phyloP scores from a whole-genome alignment of 2,113 vertebrate species.

The Orthonyx spaldingii region DNA sequence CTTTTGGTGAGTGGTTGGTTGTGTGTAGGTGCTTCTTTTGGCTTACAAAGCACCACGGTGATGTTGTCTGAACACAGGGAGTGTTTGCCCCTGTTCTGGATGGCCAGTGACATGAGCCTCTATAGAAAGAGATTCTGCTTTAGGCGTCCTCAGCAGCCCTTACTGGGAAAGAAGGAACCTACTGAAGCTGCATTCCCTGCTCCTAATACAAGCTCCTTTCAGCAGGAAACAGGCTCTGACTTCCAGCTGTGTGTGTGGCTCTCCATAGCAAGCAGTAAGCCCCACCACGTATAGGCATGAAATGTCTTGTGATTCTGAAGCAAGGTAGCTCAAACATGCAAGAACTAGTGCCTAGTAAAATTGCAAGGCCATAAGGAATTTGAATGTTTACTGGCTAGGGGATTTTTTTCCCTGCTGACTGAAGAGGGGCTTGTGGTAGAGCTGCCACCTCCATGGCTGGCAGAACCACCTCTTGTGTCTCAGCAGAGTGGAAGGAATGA shows the following conservation, averaged over 20 bases:
- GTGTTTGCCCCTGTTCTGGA: background rate
- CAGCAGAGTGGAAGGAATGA: background rate
- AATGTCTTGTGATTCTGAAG: background rate
- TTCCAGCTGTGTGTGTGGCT: fast-evolving
- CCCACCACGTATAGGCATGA: background rate
- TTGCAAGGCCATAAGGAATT: background rate
- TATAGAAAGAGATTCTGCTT: background rate
- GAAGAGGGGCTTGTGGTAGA: background rate
- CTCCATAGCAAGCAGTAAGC: background rate
- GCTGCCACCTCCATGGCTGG: background rate
- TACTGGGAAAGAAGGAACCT: background rate
- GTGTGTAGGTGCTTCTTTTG: background rate
- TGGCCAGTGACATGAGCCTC: background rate
- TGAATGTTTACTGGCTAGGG: fast-evolving
- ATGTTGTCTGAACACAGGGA: fast-evolving
- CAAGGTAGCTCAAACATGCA: background rate
- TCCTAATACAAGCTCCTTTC: background rate
- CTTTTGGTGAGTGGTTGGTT: background rate
- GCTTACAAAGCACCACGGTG: background rate
- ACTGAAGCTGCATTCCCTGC: background rate
- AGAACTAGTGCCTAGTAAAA: background rate
- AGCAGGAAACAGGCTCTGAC: background rate
- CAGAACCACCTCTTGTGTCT: background rate
- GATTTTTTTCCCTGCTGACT: background rate
- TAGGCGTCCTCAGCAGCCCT: background rate